Evolutionary conservation across 2,113 vertebrate species (phyloP), one percentile per base, ranked within the genome.

Genomic region (Puntigrus tetrazona): DNA sequence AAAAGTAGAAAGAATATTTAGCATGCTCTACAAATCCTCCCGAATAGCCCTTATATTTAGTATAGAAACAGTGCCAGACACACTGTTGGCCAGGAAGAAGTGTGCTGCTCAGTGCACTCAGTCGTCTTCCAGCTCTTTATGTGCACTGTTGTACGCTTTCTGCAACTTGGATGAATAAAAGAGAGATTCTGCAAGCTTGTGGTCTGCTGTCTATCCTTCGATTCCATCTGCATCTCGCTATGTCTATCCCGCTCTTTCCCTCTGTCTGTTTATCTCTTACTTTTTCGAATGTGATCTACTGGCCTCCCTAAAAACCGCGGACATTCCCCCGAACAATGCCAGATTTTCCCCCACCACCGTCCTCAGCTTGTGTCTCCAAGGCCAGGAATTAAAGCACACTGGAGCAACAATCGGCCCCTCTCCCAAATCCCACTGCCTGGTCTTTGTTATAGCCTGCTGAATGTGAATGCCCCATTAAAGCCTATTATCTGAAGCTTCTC

Each of bases 381-480:
- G 78, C 50, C 69, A 50, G 67, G 86, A 76, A 88, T 87, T 89
- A 86, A 87, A 87, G 85, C 86, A 79, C 73, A 85, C 84, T 70
- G 78, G 74, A 69, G 86, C 73, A 84, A 88, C 86, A 88, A 88
- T 88, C 87, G 78, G 83, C 81, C 83, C 75, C 61, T 81, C 85
- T 89, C 88, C 85, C 79, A 87, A 88, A 87, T 89, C 90, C 84
- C 85, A 77, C 85, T 85, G 88, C 88, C 84, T 8, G 78, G 73
- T 87, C 85, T 89, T 90, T 91, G 90, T 91, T 84, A 73, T 31
- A 41, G 82, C 65, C 67, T 82, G 83, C 89, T 90, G 89, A 90
- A 89, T 90, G 86, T 87, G 87, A 90, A 90, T 90, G 87, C 87
- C 89, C 88, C 87, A 91, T 89, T 91, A 89, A 90, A 90, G 90